phyloP scores from a whole-genome alignment of 2,888 invertebrate genomes.

The Euclidia mi region DNA sequence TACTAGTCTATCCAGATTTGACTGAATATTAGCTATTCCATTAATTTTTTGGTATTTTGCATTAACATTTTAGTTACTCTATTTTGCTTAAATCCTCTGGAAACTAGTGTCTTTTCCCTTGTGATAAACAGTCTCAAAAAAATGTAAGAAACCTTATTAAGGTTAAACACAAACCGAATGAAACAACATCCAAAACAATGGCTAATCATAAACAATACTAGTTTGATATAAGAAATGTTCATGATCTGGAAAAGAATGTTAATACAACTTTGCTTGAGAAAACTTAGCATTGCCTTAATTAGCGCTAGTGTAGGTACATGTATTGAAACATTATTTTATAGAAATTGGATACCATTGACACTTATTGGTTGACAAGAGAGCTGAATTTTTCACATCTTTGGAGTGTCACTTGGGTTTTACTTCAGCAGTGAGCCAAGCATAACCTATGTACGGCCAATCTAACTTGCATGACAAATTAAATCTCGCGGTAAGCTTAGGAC shows the following conservation, averaged over 20 bases:
- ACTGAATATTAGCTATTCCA: no score
- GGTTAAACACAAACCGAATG: constrained; percentile 4
- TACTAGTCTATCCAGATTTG: no score
- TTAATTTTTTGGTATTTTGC: no score
- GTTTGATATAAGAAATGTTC: constrained; percentile 31
- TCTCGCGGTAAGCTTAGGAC: no score
- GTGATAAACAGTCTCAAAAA: no score
- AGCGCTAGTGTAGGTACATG: not conserved
- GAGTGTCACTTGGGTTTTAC: not conserved
- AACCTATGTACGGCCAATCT: no score
- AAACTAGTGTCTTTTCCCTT: no score
- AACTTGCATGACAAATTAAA: no score
- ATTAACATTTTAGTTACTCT: no score
- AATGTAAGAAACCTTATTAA: no score
- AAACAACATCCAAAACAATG: constrained; percentile 34
- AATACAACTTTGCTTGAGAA: constrained; percentile 33
- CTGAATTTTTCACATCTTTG: not conserved
- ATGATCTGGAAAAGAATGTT: constrained; percentile 43
- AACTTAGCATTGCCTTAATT: constrained; percentile 4
- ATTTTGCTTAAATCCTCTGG: no score
- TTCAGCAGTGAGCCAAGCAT: no score
- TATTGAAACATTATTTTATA: not conserved
- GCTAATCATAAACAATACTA: constrained; percentile 35
- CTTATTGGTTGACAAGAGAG: constrained; percentile 5
- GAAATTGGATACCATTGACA: not conserved